Evolutionary conservation across 2,113 vertebrate genomes (phyloP).

Genomic region (Forbesichthys papilliferus): DNA sequence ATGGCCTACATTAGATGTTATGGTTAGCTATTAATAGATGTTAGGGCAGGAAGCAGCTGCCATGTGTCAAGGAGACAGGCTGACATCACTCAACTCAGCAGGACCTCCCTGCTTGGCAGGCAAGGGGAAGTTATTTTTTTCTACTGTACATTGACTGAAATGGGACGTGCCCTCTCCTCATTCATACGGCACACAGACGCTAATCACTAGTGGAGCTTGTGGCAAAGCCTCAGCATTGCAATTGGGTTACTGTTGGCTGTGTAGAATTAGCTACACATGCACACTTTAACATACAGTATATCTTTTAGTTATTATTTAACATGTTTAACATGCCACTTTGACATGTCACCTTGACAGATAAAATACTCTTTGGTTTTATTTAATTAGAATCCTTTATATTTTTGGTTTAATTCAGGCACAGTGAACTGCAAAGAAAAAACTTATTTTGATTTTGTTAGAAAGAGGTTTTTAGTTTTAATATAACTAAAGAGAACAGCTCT

Average conservation of each 20-base stretch:
- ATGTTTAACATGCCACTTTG: neutral
- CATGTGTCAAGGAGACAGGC: slow-evolving; percentile 69
- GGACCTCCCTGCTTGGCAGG: slow-evolving; percentile 69
- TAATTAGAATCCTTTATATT: slow-evolving; percentile 49
- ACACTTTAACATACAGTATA: slow-evolving; percentile 17
- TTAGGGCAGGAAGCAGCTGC: slow-evolving; percentile 71
- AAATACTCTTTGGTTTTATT: slow-evolving; percentile 29
- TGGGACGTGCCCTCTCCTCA: slow-evolving; percentile 57
- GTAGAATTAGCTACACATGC: slow-evolving; percentile 19
- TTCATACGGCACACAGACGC: slow-evolving; percentile 54
- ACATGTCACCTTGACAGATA: slow-evolving; percentile 7
- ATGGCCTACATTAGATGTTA: slow-evolving; percentile 72
- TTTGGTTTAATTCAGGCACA: no score
- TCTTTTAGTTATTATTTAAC: slow-evolving; percentile 5
- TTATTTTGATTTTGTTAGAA: no score
- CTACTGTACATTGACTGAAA: slow-evolving; percentile 55
- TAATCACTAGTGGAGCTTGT: slow-evolving; percentile 63
- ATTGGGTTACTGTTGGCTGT: slow-evolving; percentile 60
- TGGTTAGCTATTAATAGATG: slow-evolving; percentile 71
- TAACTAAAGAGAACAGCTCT: no score
- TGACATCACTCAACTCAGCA: slow-evolving; percentile 72
- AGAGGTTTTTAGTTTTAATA: no score
- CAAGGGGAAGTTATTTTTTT: slow-evolving; percentile 47
- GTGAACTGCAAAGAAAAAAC: no score
- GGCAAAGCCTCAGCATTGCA: slow-evolving; percentile 62